A percentile compares a stretch with the other conserved stretches of the same genome.
These are phyloP conservation scores for Trypoxylon attenuatum DNA, from an alignment of 2,888 invertebrate genomes.

Conservation along the genomic window DNA sequence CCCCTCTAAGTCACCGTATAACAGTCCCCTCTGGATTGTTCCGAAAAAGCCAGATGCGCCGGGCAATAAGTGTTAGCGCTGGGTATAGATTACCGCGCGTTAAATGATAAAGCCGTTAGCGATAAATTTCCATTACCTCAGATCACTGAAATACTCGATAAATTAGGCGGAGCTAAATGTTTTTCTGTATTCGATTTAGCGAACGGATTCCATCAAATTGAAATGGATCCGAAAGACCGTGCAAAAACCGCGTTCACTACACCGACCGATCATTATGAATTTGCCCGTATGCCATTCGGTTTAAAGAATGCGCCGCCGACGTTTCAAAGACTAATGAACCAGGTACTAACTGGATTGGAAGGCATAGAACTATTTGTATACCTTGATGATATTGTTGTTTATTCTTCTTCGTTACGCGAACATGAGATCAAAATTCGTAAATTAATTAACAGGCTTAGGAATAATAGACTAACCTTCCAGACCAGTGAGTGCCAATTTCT, in stretches of 20 bases:
- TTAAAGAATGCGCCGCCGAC: too few species aligned
- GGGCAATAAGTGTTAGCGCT: not conserved
- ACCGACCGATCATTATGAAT: too few species aligned
- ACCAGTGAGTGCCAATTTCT: slow-evolving; percentile 1
- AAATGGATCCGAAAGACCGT: too few species aligned
- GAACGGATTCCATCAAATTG: not conserved
- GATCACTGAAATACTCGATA: not conserved
- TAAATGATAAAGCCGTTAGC: not conserved
- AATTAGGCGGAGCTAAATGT: not conserved
- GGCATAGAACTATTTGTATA: too few species aligned
- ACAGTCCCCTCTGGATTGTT: not conserved
- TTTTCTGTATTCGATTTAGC: not conserved
- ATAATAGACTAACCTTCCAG: not conserved
- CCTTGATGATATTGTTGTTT: not conserved
- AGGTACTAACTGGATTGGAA: not conserved
- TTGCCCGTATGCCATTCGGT: too few species aligned
- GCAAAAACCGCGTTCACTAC: too few species aligned
- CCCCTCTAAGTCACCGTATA: not conserved
- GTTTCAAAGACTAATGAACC: too few species aligned
- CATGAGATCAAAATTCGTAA: not conserved
- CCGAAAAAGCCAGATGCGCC: not conserved
- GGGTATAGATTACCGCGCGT: not conserved
- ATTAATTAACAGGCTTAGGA: not conserved
- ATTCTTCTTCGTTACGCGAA: not conserved
- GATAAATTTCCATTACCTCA: not conserved